Evolutionary conservation across 2,113 vertebrate species (phyloP).

Genomic region (Tupaia tana): DNA sequence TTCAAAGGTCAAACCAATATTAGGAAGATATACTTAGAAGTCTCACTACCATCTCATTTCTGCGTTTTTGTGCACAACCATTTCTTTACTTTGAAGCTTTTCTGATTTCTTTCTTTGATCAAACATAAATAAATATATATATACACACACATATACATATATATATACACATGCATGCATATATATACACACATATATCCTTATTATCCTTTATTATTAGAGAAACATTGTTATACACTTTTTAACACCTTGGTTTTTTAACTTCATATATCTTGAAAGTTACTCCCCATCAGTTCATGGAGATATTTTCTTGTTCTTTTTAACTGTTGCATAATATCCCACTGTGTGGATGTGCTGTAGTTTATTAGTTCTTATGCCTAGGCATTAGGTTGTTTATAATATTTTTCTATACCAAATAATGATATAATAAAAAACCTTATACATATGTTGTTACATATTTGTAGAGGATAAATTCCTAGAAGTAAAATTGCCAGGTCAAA

Average conservation of each 20-base stretch:
- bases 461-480: neutral
- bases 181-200: neutral
- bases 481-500: neutral
- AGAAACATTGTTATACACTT: neutral
- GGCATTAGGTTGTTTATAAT: neutral
- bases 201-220: slow-evolving; percentile 7
- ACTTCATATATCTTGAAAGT: neutral
- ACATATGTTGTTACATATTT: neutral
- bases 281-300: no score
- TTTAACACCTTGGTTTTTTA: neutral
- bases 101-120: neutral
- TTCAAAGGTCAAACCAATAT: neutral
- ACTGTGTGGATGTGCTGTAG: no score
- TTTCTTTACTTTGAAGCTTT: slow-evolving; percentile 40
- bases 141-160: no score
- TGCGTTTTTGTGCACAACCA: neutral
- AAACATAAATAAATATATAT: neutral
- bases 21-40: neutral
- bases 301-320: no score
- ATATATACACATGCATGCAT: no score
- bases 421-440: neutral
- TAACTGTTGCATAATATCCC: no score
- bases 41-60: neutral
- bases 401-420: neutral
- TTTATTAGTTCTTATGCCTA: neutral